phyloP scores from a whole-genome alignment of 2,113 vertebrate species.

The Pristiophorus japonicus region DNA sequence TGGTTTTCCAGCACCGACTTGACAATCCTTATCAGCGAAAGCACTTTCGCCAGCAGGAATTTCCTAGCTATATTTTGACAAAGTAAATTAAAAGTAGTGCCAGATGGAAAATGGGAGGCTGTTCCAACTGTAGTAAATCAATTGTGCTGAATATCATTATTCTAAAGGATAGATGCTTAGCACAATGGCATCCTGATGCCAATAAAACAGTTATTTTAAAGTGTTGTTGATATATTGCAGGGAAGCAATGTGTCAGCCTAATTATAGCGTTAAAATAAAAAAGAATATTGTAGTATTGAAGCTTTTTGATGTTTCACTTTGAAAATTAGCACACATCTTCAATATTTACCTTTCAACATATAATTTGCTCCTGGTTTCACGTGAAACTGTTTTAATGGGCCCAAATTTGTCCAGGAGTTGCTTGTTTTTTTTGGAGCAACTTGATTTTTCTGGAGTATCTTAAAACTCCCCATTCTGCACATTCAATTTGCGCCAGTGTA shows the following conservation, averaged over 20 bases:
- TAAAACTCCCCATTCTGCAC: no score
- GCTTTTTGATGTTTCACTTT: not conserved
- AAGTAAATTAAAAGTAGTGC: not conserved
- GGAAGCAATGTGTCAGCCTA: not conserved
- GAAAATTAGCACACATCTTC: not conserved
- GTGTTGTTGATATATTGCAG: not conserved
- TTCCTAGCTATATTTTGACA: not conserved
- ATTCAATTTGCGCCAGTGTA: no score
- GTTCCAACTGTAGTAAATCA: not conserved
- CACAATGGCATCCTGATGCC: not conserved
- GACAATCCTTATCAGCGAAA: not conserved
- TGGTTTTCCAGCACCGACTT: not conserved
- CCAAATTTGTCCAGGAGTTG: no score
- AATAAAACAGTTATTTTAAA: not conserved
- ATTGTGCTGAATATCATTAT: not conserved
- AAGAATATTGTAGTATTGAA: not conserved
- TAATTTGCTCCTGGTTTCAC: not conserved
- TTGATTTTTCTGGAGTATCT: no score
- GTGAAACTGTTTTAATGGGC: not conserved
- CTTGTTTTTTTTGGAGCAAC: no score
- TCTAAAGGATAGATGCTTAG: not conserved
- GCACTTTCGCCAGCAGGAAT: not conserved
- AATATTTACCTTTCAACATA: not conserved
- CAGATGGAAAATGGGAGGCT: not conserved
- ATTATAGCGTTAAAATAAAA: not conserved